Evolutionary conservation across 2,113 vertebrate genomes (phyloP), one percentile per base, ranked within the genome.

Genomic region (Protobothrops mucrosquamatus): DNA sequence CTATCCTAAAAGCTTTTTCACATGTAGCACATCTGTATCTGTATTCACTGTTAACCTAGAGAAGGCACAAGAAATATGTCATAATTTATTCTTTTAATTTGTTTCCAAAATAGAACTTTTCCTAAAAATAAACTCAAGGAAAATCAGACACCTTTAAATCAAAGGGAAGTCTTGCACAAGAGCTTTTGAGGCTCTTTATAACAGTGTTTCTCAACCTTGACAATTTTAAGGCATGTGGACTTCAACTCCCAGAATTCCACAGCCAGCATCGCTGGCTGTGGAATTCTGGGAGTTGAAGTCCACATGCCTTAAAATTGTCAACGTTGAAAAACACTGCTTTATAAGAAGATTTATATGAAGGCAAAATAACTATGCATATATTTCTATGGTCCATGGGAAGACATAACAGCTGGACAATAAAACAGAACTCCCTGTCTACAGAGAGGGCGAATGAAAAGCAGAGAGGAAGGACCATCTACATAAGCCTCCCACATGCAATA

Each of bases 1-100:
- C 98, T 91, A 99, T 98, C 92, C 99, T 98, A 93, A 99, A 99
- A 86, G 98, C 98, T 97, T 99, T 99, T 91, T 99, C 98, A 54
- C 99, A 99, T 0, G 98, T 99, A 95, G 96, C 96, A 88, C 99
- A 99, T 91, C 98, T 99, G 93, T 98, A 98, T 54, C 98, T 98
- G 97, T 99, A 99, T 93, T 99, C 99, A 3, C 96, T 92, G 92
- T 99, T 99, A 20, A 98, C 97, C 99, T 99, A 97, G 59, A 6
- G 23, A 46, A 92, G 91, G 14, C 26, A 56, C 11, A 89, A 90
- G 7, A 64, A 52, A 61, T 39, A 61, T 64, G 22, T 61, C 8
- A 64, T n/a, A 26, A 6, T 52, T 59, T 64, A 26, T 90, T 48
- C 52, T 43, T 57, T 74, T 69, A 0, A 81, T 56, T 81, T 89